These are phyloP conservation scores for Hemaris fuciformis DNA, from an alignment of 2,888 invertebrate species.

Conservation along the genomic window DNA sequence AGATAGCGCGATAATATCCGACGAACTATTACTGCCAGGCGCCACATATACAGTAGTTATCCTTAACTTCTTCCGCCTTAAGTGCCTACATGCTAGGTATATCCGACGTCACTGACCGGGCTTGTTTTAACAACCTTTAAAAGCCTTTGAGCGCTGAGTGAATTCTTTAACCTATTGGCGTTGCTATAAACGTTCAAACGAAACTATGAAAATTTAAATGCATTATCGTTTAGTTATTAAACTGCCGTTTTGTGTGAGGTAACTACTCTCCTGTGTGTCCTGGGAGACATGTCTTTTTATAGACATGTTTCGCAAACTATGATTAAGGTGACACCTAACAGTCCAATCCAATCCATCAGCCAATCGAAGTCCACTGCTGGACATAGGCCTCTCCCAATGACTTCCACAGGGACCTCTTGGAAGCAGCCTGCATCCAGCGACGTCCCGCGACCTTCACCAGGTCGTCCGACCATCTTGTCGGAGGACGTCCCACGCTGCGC, in stretches of 20 bases:
- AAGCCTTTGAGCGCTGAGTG: constrained; percentile 37
- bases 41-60: constrained; percentile 63
- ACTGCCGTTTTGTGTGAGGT: not conserved
- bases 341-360: no score
- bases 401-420: no score
- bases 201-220: constrained; percentile 12
- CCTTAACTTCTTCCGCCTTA: constrained; percentile 55
- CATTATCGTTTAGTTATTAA: not conserved
- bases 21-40: constrained; percentile 15
- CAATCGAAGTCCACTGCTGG: no score
- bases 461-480: no score
- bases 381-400: no score
- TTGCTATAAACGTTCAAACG: constrained; percentile 27
- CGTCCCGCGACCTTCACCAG: no score
- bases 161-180: constrained; percentile 36
- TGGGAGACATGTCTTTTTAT: no score
- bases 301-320: no score
- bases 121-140: constrained; percentile 44
- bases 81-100: constrained; percentile 61
- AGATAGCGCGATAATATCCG: not conserved
- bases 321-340: no score
- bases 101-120: constrained; percentile 36
- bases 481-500: no score
- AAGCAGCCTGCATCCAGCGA: no score
- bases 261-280: no score